Evolutionary conservation across 2,888 invertebrate species (phyloP), one percentile per base, ranked within the genome.

Genomic region (Rhorus exstirpatorius): DNA sequence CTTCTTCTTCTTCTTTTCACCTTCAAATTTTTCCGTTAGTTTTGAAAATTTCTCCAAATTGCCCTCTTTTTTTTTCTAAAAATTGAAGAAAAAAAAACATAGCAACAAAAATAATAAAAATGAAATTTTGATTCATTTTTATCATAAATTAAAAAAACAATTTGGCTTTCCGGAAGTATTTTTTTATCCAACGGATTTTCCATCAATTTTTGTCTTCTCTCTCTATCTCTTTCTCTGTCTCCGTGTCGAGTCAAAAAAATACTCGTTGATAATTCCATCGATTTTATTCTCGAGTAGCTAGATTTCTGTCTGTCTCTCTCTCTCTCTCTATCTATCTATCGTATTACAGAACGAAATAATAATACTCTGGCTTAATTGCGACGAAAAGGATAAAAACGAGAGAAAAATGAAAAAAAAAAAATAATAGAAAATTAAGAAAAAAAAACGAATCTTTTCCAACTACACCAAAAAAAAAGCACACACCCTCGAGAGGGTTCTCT

Each of bases 401-500:
- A 6, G 24, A 35, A 21, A 35, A n/a, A n/a, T n/a, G n/a, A n/a
- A n/a, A n/a, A n/a, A n/a, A n/a, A n/a, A n/a, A n/a, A n/a, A n/a
- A n/a, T n/a, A n/a, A n/a, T n/a, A n/a, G n/a, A n/a, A n/a, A n/a
- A n/a, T n/a, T n/a, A n/a, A n/a, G n/a, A 7, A 53, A n/a, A 14
- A 61, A 60, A 51, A 53, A 26, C 1, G 46, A 55, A 35, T 82
- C 74, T 78, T 84, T 80, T 63, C 78, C 68, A 55, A 83, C 74
- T 58, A 55, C 21, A 82, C 60, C 26, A 51, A 38, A 14, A 71
- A 44, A 83, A 24, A 76, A 44, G 79, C 81, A 74, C 55, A 70
- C 21, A 81, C 51, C 35, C 79, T 79, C 71, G 51, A 24, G 71
- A 83, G 77, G 79, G 83, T 79, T 84, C 79, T 86, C 75, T 85